These are phyloP conservation scores for Phenganax stokvisi DNA, from an alignment of 92 coral and sea anemone species.

Conservation along the genomic window DNA sequence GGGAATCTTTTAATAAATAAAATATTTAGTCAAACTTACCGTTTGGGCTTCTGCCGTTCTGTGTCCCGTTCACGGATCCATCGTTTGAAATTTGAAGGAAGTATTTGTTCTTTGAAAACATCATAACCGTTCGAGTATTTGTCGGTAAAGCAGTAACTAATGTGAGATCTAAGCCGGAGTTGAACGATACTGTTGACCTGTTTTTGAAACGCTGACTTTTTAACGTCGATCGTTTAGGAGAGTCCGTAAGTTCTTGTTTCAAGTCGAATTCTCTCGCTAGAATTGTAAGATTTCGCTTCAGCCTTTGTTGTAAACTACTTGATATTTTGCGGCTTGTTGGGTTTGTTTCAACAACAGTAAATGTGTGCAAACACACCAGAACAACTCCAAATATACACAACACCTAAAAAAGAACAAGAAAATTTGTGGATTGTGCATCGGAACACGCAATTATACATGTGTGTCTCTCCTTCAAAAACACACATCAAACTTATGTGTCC, in stretches of 20 bases:
- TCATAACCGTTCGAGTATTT: conserved; percentile 20
- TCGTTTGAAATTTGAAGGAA: conserved; percentile 21
- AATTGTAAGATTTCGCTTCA: conserved; percentile 27
- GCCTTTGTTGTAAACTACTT: conserved; percentile 13
- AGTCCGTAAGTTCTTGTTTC: conserved; percentile 2
- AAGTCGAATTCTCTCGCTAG: conserved; percentile 32
- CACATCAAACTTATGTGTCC: not conserved
- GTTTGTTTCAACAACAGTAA: conserved; percentile 32
- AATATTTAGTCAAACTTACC: not conserved
- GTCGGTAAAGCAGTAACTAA: conserved; percentile 15
- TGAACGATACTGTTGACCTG: not conserved
- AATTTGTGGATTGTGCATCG: not conserved
- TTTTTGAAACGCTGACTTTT: conserved; percentile 4
- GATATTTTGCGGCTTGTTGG: conserved; percentile 23
- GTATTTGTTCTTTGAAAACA: conserved; percentile 6
- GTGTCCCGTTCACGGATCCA: conserved; percentile 28
- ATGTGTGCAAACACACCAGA: conserved; percentile 37
- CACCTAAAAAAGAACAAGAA: conserved; percentile 34
- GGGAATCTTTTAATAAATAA: not conserved
- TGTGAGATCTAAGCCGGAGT: not conserved
- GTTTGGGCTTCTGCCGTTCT: not conserved
- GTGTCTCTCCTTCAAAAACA: not conserved
- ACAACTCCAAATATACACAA: conserved; percentile 40
- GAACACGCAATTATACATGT: not conserved
- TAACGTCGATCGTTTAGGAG: not conserved